A percentile compares a stretch with the other conserved stretches of the same genome.
These are phyloP conservation scores for Scelioninae gen. 1 DNA, from an alignment of 2,888 invertebrate genomes.

Conservation along the genomic window DNA sequence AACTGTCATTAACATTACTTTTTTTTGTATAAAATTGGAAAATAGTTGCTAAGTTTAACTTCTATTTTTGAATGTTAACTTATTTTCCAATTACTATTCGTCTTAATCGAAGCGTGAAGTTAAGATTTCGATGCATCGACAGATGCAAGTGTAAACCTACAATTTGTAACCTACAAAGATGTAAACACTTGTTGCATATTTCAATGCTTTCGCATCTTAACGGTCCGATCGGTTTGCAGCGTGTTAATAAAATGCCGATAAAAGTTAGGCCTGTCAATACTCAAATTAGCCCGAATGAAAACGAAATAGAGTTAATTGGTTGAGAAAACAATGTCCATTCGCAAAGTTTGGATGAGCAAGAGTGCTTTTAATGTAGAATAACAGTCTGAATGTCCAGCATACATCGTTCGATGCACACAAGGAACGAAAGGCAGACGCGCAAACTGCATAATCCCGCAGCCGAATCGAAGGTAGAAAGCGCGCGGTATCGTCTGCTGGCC, in stretches of 20 bases:
- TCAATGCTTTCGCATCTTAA: slow-evolving; percentile 23
- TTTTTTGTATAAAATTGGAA: no score
- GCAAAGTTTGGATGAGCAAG: slow-evolving; percentile 44
- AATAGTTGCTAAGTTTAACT: no score
- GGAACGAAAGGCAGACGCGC: slow-evolving; percentile 58
- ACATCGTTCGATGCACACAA: slow-evolving; percentile 58
- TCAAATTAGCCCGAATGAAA: not conserved
- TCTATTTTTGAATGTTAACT: no score
- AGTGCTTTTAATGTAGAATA: slow-evolving; percentile 55
- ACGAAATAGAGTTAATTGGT: slow-evolving; percentile 42
- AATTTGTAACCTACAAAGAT: slow-evolving; percentile 37
- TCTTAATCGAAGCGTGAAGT: slow-evolving; percentile 19
- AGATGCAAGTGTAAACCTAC: slow-evolving; percentile 38
- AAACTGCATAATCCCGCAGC: slow-evolving; percentile 64
- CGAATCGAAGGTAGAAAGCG: slow-evolving; percentile 81
- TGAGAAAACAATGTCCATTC: slow-evolving; percentile 54
- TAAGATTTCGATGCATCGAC: slow-evolving; percentile 21
- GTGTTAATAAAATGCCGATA: slow-evolving; percentile 41
- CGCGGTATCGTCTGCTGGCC: slow-evolving; percentile 83
- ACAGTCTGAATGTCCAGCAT: slow-evolving; percentile 55
- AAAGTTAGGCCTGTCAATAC: not conserved
- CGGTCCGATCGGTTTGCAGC: slow-evolving; percentile 25
- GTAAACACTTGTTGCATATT: slow-evolving; percentile 13
- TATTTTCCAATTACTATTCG: slow-evolving; percentile 9
- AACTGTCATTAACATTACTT: no score